Conservation (phyloP, 2,888 invertebrate species). For the Rotaria magnacalcarata region DNA sequence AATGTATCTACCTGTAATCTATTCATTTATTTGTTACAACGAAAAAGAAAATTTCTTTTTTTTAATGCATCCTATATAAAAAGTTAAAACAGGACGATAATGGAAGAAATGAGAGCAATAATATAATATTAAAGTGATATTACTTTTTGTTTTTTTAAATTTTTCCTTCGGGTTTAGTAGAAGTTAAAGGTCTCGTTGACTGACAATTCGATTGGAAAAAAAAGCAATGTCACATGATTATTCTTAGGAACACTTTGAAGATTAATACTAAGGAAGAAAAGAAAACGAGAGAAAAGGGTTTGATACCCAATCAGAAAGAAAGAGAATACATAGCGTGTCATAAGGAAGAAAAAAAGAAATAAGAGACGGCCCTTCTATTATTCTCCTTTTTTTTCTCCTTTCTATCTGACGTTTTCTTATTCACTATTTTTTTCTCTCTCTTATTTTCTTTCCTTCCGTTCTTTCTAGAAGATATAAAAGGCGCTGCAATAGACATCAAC, state of each 20-base stretch:
- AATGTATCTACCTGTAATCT: background rate
- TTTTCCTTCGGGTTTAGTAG: background rate
- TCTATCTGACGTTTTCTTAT: background rate
- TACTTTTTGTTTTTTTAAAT: too few relatives aligned
- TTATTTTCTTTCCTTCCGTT: constrained; percentile 10
- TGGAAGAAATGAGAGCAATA: background rate
- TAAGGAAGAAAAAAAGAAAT: background rate
- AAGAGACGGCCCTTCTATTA: background rate
- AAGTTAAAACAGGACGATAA: background rate
- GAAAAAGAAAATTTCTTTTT: background rate
- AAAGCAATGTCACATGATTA: background rate
- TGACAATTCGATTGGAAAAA: too few relatives aligned
- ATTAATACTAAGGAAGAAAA: background rate
- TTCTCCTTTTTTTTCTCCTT: background rate
- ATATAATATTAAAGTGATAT: background rate
- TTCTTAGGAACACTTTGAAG: background rate
- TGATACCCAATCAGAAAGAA: background rate
- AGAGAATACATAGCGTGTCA: background rate
- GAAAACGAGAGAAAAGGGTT: background rate
- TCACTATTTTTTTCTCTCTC: background rate
- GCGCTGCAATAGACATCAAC: background rate
- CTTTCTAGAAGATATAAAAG: constrained; percentile 21
- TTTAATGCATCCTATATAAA: background rate
- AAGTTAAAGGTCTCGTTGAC: background rate
- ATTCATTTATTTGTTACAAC: background rate